A percentile compares a stretch with the other conserved stretches of the same genome.
Evolutionary conservation across 2,888 invertebrate genomes (phyloP).

Genomic region (Sesia bembeciformis): DNA sequence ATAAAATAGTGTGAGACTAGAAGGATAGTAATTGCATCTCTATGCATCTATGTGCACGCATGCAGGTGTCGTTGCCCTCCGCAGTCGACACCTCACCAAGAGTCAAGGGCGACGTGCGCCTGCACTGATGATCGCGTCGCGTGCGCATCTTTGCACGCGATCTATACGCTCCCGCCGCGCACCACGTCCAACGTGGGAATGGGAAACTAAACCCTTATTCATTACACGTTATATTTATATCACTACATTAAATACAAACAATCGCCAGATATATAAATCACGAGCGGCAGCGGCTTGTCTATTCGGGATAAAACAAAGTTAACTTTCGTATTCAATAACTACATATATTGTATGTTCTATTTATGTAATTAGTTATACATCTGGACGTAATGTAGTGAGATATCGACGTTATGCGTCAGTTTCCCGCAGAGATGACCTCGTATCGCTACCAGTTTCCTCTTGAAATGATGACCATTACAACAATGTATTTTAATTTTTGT

Average conservation of each 20-base stretch:
- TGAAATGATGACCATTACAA: neutral
- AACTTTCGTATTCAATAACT: no score
- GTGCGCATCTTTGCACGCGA: constrained; percentile 40
- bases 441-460: constrained; percentile 50
- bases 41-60: neutral
- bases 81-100: constrained; percentile 23
- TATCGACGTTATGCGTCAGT: constrained; percentile 34
- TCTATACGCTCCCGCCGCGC: constrained; percentile 18
- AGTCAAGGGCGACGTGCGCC: constrained; percentile 48
- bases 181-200: constrained; percentile 6
- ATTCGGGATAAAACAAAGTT: no score
- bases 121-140: constrained; percentile 23
- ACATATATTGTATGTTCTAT: no score
- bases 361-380: no score
- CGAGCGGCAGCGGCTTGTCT: no score
- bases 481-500: neutral
- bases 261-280: no score
- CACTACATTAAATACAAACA: no score
- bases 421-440: constrained; percentile 47
- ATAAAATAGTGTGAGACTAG: no score
- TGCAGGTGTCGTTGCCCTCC: constrained; percentile 42
- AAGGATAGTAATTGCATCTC: no score
- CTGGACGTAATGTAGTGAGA: constrained; percentile 10
- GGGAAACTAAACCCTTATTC: constrained; percentile 3
- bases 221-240: constrained; percentile 6